Conservation (phyloP, 2,113 vertebrate species). For the Rattus rattus region DNA sequence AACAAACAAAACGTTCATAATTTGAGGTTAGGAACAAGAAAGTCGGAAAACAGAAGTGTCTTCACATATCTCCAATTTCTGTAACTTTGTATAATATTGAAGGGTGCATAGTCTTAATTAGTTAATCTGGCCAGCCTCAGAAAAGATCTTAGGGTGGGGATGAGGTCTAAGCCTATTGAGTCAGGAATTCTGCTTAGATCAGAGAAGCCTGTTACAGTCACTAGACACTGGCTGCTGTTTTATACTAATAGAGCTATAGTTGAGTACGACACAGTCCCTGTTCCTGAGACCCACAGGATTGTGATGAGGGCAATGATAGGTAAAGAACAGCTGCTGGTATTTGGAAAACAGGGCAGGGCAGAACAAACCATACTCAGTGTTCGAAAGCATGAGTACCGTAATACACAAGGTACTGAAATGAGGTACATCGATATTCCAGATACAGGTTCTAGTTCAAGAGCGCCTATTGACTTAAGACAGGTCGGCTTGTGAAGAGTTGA, state of each 20-base stretch:
- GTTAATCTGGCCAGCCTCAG: not conserved
- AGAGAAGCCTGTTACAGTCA: not conserved
- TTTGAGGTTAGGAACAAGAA: slow-evolving; percentile 38
- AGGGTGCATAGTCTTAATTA: slow-evolving; percentile 14
- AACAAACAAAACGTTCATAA: not conserved
- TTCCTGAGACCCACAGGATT: slow-evolving; percentile 53
- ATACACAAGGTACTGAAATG: not conserved
- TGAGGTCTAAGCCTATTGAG: not conserved
- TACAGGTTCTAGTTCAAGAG: not conserved
- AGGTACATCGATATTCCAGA: not conserved
- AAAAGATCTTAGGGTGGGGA: not conserved
- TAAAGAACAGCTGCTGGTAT: not conserved
- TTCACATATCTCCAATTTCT: not conserved
- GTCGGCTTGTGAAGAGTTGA: not conserved
- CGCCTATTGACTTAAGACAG: not conserved
- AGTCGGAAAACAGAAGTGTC: slow-evolving; percentile 36
- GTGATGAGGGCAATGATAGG: not conserved
- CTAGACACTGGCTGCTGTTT: not conserved
- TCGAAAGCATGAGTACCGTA: not conserved
- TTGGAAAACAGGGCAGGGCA: not conserved
- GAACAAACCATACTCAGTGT: not conserved
- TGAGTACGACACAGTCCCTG: not conserved
- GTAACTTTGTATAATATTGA: slow-evolving; percentile 19
- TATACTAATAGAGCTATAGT: not conserved
- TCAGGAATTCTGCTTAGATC: slow-evolving; percentile 26